Base-by-base conservation (phyloP, 2,888 invertebrate genomes). In the Drosophila algonquin region DNA sequence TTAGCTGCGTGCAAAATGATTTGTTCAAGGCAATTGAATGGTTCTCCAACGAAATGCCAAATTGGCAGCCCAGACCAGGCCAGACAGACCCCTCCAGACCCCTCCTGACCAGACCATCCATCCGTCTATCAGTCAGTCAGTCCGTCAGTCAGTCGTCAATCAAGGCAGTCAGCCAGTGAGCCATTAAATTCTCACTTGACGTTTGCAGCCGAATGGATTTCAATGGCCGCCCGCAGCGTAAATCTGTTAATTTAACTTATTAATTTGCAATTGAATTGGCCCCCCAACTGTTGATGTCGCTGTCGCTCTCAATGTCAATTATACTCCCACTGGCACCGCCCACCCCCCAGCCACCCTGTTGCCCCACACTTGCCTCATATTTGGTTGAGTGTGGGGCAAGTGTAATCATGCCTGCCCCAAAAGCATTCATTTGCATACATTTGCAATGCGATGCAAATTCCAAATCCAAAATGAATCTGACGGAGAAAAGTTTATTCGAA, bases 241-340 rank as follows among this genome's bases (percentile, higher is more conserved):
- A 64, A 65, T 64, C 65, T 62, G 73, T 75, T 89, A 70, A 73
- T 75, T 77, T 70, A 64, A 81, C 89, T 75, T 79, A 84, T 89
- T 89, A 87, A 89, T 82, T 80, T 70, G 54, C 71, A 75, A 89
- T 87, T 84, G 65, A 81, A 77, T 79, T 71, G 63, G 30, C 52
- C 54, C 79, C 56, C 7, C 54, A 45, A 44, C 30, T 52, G 40
- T 52, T 60, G 60, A 10, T 63, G 18, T n/a, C 53, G 32, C 67
- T 69, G 68, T 65, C 53, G 40, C 67, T 69, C 65, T 65, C 73
- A 71, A 68, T 69, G 63, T 68, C 83, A 63, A 67, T 57, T 73
- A 65, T 24, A 52, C 30, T 14, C 21, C 47, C 56, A 63, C 18
- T 18, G 63, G 21, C 24, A 5, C 24, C 24, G 5, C 24, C 24